Percentiles rank a stretch among this genome's conserved stretches.
phyloP scores from a whole-genome alignment of 1,140 invertebrate genomes.

The Drosophila subobscura region DNA sequence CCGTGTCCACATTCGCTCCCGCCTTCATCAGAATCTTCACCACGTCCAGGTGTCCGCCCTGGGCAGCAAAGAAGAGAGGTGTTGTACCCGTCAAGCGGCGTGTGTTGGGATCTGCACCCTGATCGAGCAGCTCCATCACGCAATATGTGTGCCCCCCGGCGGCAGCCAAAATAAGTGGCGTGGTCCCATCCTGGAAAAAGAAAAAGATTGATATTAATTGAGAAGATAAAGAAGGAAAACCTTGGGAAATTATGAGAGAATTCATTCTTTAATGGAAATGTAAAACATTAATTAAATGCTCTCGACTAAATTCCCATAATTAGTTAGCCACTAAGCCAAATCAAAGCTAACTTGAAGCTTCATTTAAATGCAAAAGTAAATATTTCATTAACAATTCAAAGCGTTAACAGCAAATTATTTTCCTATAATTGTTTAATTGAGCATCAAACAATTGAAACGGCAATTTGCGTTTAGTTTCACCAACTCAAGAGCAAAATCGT shows the following conservation, averaged over 20 bases:
- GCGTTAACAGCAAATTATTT: conserved; percentile 22
- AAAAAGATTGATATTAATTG: too few species aligned
- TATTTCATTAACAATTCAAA: conserved; percentile 2
- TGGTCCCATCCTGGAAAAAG: conserved; percentile 92
- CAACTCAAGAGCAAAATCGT: conserved; percentile 24
- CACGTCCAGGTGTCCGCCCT: conserved; percentile 94
- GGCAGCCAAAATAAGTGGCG: conserved; percentile 94
- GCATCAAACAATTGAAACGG: conserved; percentile 37
- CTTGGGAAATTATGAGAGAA: neutral
- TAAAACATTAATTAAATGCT: neutral
- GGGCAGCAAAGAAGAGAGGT: conserved; percentile 95
- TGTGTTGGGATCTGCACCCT: conserved; percentile 93
- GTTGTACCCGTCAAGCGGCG: conserved; percentile 94
- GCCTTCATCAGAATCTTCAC: conserved; percentile 90
- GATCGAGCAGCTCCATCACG: conserved; percentile 92
- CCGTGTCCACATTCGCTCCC: conserved; percentile 90
- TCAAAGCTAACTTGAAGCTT: neutral
- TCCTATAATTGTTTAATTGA: conserved; percentile 63
- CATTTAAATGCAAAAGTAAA: too few species aligned
- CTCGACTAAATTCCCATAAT: neutral
- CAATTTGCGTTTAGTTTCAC: conserved; percentile 58
- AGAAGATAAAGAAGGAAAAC: conserved; percentile 48
- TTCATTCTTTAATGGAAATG: neutral
- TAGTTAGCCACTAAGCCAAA: neutral
- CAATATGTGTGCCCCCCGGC: conserved; percentile 95